Base-by-base conservation (phyloP, 2,797 vertebrate genomes). In the Tympanoctomys barrerae region DNA sequence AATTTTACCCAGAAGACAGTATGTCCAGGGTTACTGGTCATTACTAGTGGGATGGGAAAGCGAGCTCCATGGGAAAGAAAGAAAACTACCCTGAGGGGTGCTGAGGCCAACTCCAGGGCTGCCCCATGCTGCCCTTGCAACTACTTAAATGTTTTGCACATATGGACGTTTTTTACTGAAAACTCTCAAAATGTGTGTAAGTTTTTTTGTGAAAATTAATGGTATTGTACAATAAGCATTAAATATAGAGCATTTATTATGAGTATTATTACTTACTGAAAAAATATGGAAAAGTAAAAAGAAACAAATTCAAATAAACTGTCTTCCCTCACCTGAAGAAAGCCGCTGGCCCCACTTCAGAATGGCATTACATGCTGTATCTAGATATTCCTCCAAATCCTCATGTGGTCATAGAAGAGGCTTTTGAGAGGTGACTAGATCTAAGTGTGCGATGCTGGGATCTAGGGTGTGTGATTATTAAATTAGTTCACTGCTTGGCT, bases 251-350 rank as follows among this genome's bases (percentile, higher is more conserved):
- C 26, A 9, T 22, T 54, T 73, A 39, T 33, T 16, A 52, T 87
- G n/a, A 64, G 16, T 62, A 19, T 12, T 33, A 16, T 33, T 90
- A 77, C 31, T 86, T 12, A 24, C 7, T 61, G 31, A 66, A 93
- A 64, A 95, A 94, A 95, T 28, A 21, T 5, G 49, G 42, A 91
- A 87, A 81, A 90, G n/a, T 62, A n/a, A 78, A 94, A 42, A 77
- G 75, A 84, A 28, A 75, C 68, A 61, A 79, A 46, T 31, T 89
- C 73, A 81, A 70, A 94, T 39, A 22, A 91, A 61, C 28, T 82
- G 36, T 24, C 26, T 61, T 78, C 26, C 52, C 36, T 89, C 26
- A 59, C 64, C 52, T n/a, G 70, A 94, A 52, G 36, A 42, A 42
- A 83, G 68, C 28, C 26, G 54, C 13, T 61, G 7, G 21, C 36